Percentiles rank a stretch among this genome's conserved stretches.
Evolutionary conservation across 2,113 vertebrate species (phyloP).

Genomic region (Clinocottus analis): DNA sequence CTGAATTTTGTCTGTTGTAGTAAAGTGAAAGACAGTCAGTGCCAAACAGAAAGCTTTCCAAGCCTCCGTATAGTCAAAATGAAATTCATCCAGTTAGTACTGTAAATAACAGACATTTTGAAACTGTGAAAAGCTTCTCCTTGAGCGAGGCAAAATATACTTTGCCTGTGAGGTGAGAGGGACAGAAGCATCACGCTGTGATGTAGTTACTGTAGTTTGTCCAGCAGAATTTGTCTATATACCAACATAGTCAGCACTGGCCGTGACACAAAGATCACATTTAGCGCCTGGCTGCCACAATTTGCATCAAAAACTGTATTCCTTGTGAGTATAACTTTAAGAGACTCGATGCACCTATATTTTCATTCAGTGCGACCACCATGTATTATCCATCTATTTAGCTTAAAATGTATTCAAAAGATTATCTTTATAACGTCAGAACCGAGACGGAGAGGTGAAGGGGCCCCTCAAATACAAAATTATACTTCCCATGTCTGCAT

Average conservation of each 20-base stretch:
- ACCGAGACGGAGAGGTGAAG: not conserved
- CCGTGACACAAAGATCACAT: not conserved
- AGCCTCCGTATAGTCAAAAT: slow-evolving; percentile 12
- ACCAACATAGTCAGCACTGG: not conserved
- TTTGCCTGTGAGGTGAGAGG: not conserved
- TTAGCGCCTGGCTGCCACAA: slow-evolving; percentile 4
- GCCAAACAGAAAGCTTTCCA: slow-evolving; percentile 21
- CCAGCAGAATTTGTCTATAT: not conserved
- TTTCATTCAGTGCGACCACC: not conserved
- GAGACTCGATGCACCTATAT: not conserved
- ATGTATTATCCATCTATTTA: not conserved
- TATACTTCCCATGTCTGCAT: not conserved
- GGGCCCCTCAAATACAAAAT: not conserved
- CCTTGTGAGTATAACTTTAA: slow-evolving; percentile 7
- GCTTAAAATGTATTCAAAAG: not conserved
- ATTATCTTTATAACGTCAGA: not conserved
- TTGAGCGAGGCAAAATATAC: not conserved
- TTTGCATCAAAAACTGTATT: slow-evolving; percentile 24
- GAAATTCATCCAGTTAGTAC: slow-evolving; percentile 9
- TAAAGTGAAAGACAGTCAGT: slow-evolving; percentile 31
- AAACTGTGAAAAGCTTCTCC: not conserved
- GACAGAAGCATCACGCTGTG: not conserved
- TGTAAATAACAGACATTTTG: slow-evolving; percentile 7
- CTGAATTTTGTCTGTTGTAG: slow-evolving; percentile 32
- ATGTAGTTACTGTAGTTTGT: not conserved